Base-by-base conservation (phyloP, 2,113 vertebrate species). In the Perccottus glenii region DNA sequence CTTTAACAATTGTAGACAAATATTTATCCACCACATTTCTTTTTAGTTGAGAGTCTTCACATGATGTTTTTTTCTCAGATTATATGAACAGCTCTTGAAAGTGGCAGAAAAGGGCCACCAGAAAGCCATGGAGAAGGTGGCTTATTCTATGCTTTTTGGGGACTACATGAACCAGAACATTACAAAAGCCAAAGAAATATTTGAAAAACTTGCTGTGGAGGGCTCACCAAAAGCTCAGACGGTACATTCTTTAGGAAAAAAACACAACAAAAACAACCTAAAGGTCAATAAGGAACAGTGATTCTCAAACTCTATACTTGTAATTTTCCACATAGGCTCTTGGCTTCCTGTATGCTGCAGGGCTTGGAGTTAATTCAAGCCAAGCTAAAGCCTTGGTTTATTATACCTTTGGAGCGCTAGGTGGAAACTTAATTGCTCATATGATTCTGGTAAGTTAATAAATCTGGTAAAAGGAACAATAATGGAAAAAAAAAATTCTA, bases 321-420 rank as follows among this genome's bases (percentile, higher is more conserved):
- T 57, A 85, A 83, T 73, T 60, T 53, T 61, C 73, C 36, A 40
- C 1, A 9, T 14, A 99, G 98, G 97, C 96, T 49, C 95, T 99
- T 84, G 98, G 98, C 55, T 99, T 99, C 91, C 88, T 99, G 0
- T 99, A 98, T 62, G 96, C 97, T 33, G 96, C 96, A 75, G 98
- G 98, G 60, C 93, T 99, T 50, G 96, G 95, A 67, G 96, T 98
- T 51, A 97, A 98, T 89, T 99, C 97, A 9, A 99, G 96, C 91
- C 98, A 99, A 90, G 97, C 98, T 35, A 99, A 99, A 95, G 96
- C 96, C 42, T 87, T 99, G 73, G 97, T 99, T 38, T 99, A 98
- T 89, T 99, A 99, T 74, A 99, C 97, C 19, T 99, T 99, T 10
- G 95, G 96, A 73, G 97, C 98, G 43, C 92, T 99, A 73, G 98